A percentile compares a stretch with the other conserved stretches of the same genome.
phyloP scores from a whole-genome alignment of 2,113 vertebrate species.

The Felis catus region DNA sequence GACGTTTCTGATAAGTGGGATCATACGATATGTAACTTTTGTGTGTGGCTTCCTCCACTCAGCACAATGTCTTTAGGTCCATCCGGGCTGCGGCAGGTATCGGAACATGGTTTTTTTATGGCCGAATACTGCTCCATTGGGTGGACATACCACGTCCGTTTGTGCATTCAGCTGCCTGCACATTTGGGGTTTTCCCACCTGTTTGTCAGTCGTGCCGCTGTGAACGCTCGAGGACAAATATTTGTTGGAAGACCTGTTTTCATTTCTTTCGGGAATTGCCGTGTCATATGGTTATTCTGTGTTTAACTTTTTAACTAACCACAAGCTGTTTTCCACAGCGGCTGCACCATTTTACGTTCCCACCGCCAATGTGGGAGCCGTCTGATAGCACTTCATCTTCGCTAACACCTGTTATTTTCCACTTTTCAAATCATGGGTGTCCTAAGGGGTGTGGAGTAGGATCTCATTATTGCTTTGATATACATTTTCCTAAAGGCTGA shows the following conservation, averaged over 20 bases:
- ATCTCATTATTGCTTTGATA: not conserved
- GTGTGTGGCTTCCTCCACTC: not conserved
- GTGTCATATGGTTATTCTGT: not conserved
- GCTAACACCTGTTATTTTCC: not conserved
- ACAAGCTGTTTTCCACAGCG: not conserved
- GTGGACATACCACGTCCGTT: not conserved
- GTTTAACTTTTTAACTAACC: slow-evolving; percentile 48
- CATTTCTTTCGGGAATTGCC: slow-evolving; percentile 4
- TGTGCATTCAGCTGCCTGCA: not conserved
- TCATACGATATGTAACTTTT: not conserved
- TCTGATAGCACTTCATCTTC: not conserved
- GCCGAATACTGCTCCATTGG: not conserved
- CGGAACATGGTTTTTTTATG: not conserved
- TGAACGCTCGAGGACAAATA: not conserved
- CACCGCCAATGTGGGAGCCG: not conserved
- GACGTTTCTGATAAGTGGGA: not conserved
- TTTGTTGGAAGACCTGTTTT: slow-evolving; percentile 39
- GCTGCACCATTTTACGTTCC: not conserved
- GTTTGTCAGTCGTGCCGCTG: not conserved
- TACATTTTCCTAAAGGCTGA: not conserved
- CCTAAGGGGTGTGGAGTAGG: not conserved
- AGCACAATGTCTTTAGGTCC: not conserved
- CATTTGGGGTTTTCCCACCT: not conserved
- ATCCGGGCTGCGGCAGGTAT: not conserved
- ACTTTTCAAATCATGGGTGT: not conserved